Base-by-base conservation (phyloP, 1,140 invertebrate genomes). In the Campoletis sonorensis region DNA sequence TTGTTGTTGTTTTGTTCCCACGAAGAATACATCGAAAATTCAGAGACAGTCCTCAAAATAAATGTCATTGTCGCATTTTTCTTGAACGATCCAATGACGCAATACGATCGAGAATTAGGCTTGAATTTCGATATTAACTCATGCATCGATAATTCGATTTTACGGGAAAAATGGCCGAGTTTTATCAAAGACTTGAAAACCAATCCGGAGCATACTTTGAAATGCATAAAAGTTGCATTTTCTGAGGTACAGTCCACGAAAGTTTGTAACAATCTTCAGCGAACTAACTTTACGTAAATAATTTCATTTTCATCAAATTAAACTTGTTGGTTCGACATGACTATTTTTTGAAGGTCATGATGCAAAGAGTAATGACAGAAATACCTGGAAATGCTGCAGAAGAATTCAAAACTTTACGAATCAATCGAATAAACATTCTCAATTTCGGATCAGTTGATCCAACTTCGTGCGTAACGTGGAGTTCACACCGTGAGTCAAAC, bases 151-250 rank as follows among this genome's bases (percentile, higher is more conserved):
- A 27, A 70, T 33, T 16, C 67, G 3, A 33, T 33, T 33, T 70
- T 70, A 21, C 67, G 10, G 1, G 13, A 18, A 4, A 70, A 70
- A 33, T 70, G 67, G 67, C 67, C 67, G n/a, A 70, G 18, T 70
- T 33, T 70, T 16, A 33, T 70, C 30, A 15, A 70, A 10, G 67
- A 70, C 30, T 18, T 70, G 15, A 30, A 33, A 7, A 30, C 15
- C 21, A 70, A 70, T 70, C 67, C 67, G n/a, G 27, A 33, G 13
- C 67, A 70, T 4, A 70, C 67, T n/a, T 33, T 70, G 27, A 70
- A 70, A 2, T 70, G 27, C 18, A 33, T 70, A 15, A 70, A 33
- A 33, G 13, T 30, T 70, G 67, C 67, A 70, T 70, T 33, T 21
- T 70, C 33, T n/a, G 67, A 70, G 67, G 67, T 70, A 70, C 0